Evolutionary conservation across 2,888 invertebrate genomes (phyloP).

Genomic region (Antheraea assamensis): DNA sequence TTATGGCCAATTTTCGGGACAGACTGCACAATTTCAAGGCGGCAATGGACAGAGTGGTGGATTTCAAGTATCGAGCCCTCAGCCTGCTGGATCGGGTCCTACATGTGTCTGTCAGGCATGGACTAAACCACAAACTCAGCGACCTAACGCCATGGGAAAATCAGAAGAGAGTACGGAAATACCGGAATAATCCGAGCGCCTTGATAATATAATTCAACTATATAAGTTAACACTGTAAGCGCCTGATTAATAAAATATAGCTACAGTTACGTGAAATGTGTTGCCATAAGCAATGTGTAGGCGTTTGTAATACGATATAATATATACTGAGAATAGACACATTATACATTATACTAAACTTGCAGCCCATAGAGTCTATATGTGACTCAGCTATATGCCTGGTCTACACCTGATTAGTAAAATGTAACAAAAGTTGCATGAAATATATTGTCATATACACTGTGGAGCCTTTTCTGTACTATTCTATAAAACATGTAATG

Average conservation of each 20-base stretch:
- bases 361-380: too few species aligned
- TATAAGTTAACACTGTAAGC: background rate
- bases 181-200: slow-evolving; percentile 6
- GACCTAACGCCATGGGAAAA: slow-evolving; percentile 36
- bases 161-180: slow-evolving; percentile 35
- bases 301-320: background rate
- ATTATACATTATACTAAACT: too few species aligned
- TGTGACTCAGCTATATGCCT: too few species aligned
- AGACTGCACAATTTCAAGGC: slow-evolving; percentile 11
- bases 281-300: background rate
- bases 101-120: slow-evolving; percentile 73
- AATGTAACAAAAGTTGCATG: too few species aligned
- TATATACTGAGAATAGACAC: background rate
- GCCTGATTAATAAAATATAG: background rate
- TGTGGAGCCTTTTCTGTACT: too few species aligned
- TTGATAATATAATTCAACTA: background rate
- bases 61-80: slow-evolving; percentile 49
- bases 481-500: too few species aligned
- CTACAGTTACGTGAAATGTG: background rate
- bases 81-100: slow-evolving; percentile 53
- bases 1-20: slow-evolving; percentile 15
- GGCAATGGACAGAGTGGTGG: slow-evolving; percentile 26
- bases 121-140: slow-evolving; percentile 57
- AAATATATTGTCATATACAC: too few species aligned
- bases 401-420: too few species aligned